Conservation (phyloP, 1,140 invertebrate genomes). For the Ceratoteleas bidentatus region DNA sequence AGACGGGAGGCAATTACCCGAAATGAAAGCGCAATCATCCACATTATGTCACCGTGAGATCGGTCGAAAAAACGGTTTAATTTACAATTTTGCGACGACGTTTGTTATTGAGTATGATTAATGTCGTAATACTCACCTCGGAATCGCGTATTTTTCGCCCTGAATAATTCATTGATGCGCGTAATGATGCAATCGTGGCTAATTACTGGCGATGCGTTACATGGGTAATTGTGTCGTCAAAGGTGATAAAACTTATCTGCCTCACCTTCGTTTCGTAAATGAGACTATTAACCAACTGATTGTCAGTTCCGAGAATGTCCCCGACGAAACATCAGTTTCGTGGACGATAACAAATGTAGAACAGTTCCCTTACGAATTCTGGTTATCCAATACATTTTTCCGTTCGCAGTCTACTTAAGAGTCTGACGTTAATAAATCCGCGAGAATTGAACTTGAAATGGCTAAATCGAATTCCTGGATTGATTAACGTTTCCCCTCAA, state of each 20-base stretch:
- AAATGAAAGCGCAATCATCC: slow-evolving; percentile 14
- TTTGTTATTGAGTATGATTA: slow-evolving; percentile 40
- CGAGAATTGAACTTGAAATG: no score
- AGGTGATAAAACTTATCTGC: slow-evolving; percentile 39
- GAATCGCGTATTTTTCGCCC: slow-evolving; percentile 24
- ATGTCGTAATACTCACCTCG: slow-evolving; percentile 16
- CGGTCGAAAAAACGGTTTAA: slow-evolving; percentile 30
- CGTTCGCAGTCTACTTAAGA: no score
- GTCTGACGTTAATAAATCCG: no score
- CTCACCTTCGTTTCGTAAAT: slow-evolving; percentile 21
- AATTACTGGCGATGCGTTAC: slow-evolving; percentile 31
- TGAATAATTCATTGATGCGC: slow-evolving; percentile 35
- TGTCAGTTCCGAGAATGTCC: no score
- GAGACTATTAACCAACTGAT: slow-evolving; percentile 3
- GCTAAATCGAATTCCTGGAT: no score
- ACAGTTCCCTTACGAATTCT: no score
- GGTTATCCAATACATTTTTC: no score
- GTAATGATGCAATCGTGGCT: slow-evolving; percentile 42
- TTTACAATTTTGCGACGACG: slow-evolving; percentile 35
- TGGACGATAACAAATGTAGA: no score
- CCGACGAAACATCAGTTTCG: no score
- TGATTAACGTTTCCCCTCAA: no score
- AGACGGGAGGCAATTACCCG: slow-evolving; percentile 14
- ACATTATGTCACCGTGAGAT: slow-evolving; percentile 12
- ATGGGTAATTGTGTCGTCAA: slow-evolving; percentile 23